Conservation (phyloP, 92 coral and sea anemone genomes). For the Galaxea fascicularis region DNA sequence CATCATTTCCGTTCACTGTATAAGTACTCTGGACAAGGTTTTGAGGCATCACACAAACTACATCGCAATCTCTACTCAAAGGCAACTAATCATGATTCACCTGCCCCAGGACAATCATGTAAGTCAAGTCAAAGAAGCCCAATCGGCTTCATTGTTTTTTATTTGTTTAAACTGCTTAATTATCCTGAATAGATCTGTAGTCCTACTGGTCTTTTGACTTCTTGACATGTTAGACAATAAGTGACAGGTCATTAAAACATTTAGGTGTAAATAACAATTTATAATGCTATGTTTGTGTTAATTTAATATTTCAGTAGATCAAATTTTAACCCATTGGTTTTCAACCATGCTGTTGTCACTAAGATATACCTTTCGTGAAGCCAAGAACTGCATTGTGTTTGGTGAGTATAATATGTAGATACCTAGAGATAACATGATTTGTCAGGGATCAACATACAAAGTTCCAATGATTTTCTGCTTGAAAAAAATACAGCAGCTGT, state of each 20-base stretch:
- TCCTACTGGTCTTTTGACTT: neutral
- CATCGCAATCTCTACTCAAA: constrained; percentile 65
- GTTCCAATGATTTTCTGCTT: too few species aligned
- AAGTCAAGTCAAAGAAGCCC: neutral
- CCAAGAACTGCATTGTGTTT: constrained; percentile 39
- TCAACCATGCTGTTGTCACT: constrained; percentile 41
- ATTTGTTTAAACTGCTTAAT: neutral
- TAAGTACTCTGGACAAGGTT: constrained; percentile 68
- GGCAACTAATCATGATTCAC: constrained; percentile 67
- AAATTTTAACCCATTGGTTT: constrained; percentile 62
- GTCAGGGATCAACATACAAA: too few species aligned
- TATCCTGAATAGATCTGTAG: neutral
- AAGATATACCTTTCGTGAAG: constrained; percentile 50
- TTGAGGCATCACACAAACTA: constrained; percentile 72
- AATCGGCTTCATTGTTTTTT: neutral
- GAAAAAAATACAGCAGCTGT: too few species aligned
- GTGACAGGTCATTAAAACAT: neutral
- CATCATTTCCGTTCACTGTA: constrained; percentile 42
- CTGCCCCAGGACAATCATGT: constrained; percentile 55
- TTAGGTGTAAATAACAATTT: neutral
- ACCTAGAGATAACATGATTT: too few species aligned
- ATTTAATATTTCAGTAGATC: constrained; percentile 40
- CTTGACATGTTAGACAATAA: neutral
- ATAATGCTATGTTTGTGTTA: neutral
- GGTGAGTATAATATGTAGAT: constrained; percentile 30